Base-by-base conservation (phyloP, 2,888 invertebrate species). In the Parapristionchus giblindavisi region DNA sequence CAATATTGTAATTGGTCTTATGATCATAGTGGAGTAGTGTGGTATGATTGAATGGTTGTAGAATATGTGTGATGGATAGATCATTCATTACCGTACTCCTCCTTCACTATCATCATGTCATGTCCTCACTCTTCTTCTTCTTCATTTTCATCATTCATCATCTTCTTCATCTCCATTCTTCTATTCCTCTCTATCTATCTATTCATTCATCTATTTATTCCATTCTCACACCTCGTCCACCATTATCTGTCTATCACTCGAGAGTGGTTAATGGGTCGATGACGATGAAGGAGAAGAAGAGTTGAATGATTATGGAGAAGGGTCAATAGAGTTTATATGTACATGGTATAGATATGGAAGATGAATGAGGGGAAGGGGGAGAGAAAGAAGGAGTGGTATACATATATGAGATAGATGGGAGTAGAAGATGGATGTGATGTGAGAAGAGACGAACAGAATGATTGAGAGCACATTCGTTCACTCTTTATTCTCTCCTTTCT, bases 341-440 rank as follows among this genome's bases (percentile, higher is more conserved):
- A 43, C 43, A 43, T 8, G 14, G 21, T 27, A 11, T 2, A 65
- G 63, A 65, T 29, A 11, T 4, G 43, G 48, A 40, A 43, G 48
- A 43, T 43, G 63, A 65, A 32, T 14, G 32, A 17, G 43, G 27
- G 6, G 63, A 43, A 65, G 3, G 24, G 43, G 21, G 63, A 65
- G 63, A 65, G 63, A 4, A 29, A 36, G 48, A 43, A 61, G 61
- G 29, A 36, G 43, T 29, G 43, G 17, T 8, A 43, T 65, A 40
- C 63, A 43, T 65, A 43, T 65, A 43, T 65, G 63, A 65, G 63
- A 65, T 43, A 43, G 48, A 40, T 43, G 48, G 43, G 48, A 36
- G 61, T 43, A 17, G 43, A 29, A 65, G 63, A 65, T 65, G 63
- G 63, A 65, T 65, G 63, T 65, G 63, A 65, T 65, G 63, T 40